Conservation (phyloP, 2,888 invertebrate genomes). For the Calliscelio sp. region DNA sequence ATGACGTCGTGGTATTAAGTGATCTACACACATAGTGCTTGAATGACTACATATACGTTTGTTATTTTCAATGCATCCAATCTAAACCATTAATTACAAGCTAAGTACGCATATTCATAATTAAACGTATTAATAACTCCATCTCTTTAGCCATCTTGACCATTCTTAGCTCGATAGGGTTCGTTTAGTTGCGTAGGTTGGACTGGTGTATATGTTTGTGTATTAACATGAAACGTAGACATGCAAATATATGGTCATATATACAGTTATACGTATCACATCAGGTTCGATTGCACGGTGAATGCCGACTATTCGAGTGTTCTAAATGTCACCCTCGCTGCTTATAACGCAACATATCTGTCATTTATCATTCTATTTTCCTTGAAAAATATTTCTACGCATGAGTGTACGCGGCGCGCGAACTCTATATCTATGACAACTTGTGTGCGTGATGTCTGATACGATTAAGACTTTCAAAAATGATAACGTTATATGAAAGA, state of each 20-base stretch:
- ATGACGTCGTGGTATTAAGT: conserved; percentile 66
- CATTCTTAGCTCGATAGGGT: conserved; percentile 46
- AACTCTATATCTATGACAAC: conserved; percentile 61
- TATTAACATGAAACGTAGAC: not conserved
- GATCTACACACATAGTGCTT: conserved; percentile 37
- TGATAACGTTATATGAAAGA: conserved; percentile 68
- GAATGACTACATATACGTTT: conserved; percentile 39
- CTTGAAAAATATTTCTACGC: conserved; percentile 72
- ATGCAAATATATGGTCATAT: conserved; percentile 3
- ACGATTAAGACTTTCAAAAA: conserved; percentile 72
- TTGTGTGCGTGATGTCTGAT: conserved; percentile 66
- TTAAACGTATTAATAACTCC: conserved; percentile 76
- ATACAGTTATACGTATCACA: not conserved
- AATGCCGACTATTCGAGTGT: conserved; percentile 78
- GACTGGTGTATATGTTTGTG: not conserved
- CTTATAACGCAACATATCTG: conserved; percentile 69
- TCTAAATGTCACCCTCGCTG: conserved; percentile 79
- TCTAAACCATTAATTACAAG: conserved; percentile 73
- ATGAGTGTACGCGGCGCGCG: conserved; percentile 62
- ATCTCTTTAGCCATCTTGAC: conserved; percentile 59
- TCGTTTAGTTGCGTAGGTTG: conserved; percentile 45
- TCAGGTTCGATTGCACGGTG: conserved; percentile 69
- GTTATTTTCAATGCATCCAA: conserved; percentile 43
- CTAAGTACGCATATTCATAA: conserved; percentile 75
- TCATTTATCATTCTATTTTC: conserved; percentile 71